Evolutionary conservation across 2,797 vertebrate species (phyloP), one percentile per base, ranked within the genome.

Genomic region (Salarias fasciatus): DNA sequence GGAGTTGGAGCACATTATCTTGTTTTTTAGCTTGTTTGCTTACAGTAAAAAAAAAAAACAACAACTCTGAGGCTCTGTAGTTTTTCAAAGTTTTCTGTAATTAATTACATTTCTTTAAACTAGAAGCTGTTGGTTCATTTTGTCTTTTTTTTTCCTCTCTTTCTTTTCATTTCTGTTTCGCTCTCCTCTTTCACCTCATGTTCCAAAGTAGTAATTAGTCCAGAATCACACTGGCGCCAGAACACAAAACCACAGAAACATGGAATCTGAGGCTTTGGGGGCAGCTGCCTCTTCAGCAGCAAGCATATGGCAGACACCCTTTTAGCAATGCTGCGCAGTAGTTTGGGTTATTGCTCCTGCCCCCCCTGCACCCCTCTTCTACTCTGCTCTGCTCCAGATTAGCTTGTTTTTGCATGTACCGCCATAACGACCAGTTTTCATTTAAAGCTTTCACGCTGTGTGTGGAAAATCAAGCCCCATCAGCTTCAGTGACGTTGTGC

Each of bases 161-260:
- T 28, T 59, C 43, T 15, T 13, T 52, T 3, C 33, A 38, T 47
- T 36, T 30, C 5, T 29, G 43, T 45, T 2, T 36, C 36, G 42
- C 51, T 52, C 11, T 56, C 45, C 53, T 46, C 18, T 28, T 72
- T 72, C 36, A 14, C 38, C 49, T 69, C 28, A 31, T 69, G 37
- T 68, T 85, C 76, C 70, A 82, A 69, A 85, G 87, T 63, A 75
- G 79, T 80, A 86, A 87, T 89, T 88, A 85, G 66, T 59, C 47
- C 69, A 74, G 51, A 61, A 79, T 56, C 61, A 52, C 59, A 57
- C 69, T 72, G 84, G 81, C 28, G 49, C 75, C 67, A 48, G 58
- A 79, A 75, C 49, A 80, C 61, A 67, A 68, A 82, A 70, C 62
- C 76, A 73, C 63, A 57, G 65, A 72, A 79, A 78, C 52, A 67